Base-by-base conservation (phyloP, 2,797 vertebrate species). In the Tamandua tetradactyla region DNA sequence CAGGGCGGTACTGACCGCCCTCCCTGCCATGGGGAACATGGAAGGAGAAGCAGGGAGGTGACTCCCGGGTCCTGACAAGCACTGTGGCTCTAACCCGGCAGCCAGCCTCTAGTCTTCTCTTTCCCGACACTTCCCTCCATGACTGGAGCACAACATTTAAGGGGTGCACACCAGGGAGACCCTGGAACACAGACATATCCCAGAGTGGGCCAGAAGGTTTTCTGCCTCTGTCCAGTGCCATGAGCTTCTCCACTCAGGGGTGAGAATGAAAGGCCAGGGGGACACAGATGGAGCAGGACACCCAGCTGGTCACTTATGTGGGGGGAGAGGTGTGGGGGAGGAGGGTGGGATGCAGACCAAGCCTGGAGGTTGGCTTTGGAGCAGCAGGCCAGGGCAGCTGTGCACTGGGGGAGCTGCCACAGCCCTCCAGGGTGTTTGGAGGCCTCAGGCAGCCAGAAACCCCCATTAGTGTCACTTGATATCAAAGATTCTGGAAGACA, bases 1-100 rank as follows among this genome's bases (percentile, higher is more conserved):
- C n/a, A 72, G 62, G n/a, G 35, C 12, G 23, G 27, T 40, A 35
- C 32, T n/a, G 40, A 25, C 57, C 1, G 2, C 12, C 32, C 57
- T 55, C 37, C 47, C 1, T 1, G 0, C 52, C 40, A 0, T 14
- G 47, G 25, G 2, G 5, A 18, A 35, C 23, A 35, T 0, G 11
- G 20, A 64, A 40, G 32, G 71, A 62, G 68, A 61, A 47, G 49
- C 62, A 35, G 3, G 37, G 74, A 49, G 40, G 52, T 13, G 40
- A 22, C 7, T 55, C 15, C 35, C 10, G 18, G 42, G 9, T 22
- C 30, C 23, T 62, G 57, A 22, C 11, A 10, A 76, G n/a, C 13
- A 25, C 62, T 30, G 11, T 22, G 69, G 7, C 44, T 57, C 32
- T 22, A 37, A n/a, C 37, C 32, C 49, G 20, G 27, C 14, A 9